These are phyloP conservation scores for Deilephila elpenor DNA, from an alignment of 2,888 invertebrate species.

Conservation along the genomic window DNA sequence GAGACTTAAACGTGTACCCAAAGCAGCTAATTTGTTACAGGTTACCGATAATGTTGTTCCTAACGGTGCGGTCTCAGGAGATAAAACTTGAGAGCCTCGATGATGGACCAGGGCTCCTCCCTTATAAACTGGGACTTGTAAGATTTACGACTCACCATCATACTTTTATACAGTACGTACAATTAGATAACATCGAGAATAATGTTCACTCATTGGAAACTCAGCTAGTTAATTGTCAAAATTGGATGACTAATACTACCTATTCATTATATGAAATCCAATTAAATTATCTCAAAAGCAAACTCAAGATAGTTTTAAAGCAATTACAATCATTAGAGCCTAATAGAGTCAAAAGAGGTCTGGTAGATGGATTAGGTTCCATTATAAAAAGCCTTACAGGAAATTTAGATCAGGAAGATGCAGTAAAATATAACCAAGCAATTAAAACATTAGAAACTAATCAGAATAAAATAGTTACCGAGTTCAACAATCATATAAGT, in stretches of 20 bases:
- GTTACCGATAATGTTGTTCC: conserved; percentile 31
- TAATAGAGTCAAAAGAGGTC: conserved; percentile 29
- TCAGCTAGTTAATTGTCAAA: background rate
- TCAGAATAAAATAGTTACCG: conserved; percentile 28
- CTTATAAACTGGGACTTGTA: conserved; percentile 32
- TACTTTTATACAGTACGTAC: conserved; percentile 12
- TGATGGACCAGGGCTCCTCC: conserved; percentile 40
- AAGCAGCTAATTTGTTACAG: conserved; percentile 44
- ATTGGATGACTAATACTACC: background rate
- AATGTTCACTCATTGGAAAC: background rate
- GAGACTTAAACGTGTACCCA: conserved; percentile 40
- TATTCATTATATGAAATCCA: background rate
- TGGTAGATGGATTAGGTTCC: conserved; percentile 34
- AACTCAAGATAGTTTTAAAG: background rate
- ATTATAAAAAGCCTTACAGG: conserved; percentile 34
- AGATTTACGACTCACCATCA: conserved; percentile 5
- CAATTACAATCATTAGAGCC: conserved; percentile 21
- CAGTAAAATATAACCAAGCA: conserved; percentile 41
- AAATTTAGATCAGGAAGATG: conserved; percentile 38
- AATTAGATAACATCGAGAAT: background rate
- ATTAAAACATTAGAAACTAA: too few relatives aligned
- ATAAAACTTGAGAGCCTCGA: conserved; percentile 33
- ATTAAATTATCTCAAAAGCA: background rate
- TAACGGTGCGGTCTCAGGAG: conserved; percentile 29
- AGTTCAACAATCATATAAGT: conserved; percentile 42